Evolutionary conservation across 2,888 invertebrate species (phyloP).

Genomic region (Apodemia duryi): DNA sequence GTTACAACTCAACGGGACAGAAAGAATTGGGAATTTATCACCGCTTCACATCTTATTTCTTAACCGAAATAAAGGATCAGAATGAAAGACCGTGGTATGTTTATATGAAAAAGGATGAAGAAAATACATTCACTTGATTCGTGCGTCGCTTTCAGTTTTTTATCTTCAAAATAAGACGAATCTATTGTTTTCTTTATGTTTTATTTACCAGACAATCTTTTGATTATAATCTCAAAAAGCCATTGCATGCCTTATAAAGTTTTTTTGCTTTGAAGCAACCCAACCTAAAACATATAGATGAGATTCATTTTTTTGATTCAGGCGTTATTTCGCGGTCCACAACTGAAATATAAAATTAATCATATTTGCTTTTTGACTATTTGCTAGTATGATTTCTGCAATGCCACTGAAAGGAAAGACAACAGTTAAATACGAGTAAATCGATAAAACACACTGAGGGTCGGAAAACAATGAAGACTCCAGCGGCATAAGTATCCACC

Average conservation of each 20-base stretch:
- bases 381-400: too few relatives aligned
- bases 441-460: too few relatives aligned
- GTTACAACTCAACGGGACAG: constrained; percentile 28
- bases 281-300: too few relatives aligned
- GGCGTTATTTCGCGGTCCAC: too few relatives aligned
- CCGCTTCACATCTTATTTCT: constrained; percentile 25
- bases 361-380: too few relatives aligned
- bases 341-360: too few relatives aligned
- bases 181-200: not conserved
- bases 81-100: constrained; percentile 19
- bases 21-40: constrained; percentile 30
- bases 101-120: constrained; percentile 14
- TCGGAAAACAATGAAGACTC: too few relatives aligned
- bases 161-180: constrained; percentile 6
- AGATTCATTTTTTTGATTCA: too few relatives aligned
- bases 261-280: too few relatives aligned
- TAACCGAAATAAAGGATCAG: constrained; percentile 25
- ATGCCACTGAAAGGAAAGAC: too few relatives aligned
- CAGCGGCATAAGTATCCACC: too few relatives aligned
- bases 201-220: not conserved
- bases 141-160: constrained; percentile 17
- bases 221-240: not conserved
- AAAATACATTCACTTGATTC: constrained; percentile 16
- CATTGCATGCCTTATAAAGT: not conserved
- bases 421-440: too few relatives aligned